phyloP scores from a whole-genome alignment of 2,888 invertebrate species.

The Polyommatus iphigenia region DNA sequence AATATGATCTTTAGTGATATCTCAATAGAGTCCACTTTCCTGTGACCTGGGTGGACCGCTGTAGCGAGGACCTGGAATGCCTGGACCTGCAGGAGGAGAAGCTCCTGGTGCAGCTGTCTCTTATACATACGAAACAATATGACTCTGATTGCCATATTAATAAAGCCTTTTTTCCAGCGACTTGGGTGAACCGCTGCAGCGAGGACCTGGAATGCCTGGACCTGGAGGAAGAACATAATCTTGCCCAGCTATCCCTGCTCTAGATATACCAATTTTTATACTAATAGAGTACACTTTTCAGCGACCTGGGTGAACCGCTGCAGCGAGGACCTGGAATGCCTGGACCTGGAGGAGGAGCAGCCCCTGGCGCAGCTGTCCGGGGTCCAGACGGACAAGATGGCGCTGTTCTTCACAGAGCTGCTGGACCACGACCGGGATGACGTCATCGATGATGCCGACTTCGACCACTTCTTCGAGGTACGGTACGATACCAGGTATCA shows the following conservation, averaged over 20 bases:
- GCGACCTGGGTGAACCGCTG: conserved; percentile 88
- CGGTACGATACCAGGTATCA: conserved; percentile 28
- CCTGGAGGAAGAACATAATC: conserved; percentile 70
- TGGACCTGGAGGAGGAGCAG: conserved; percentile 77
- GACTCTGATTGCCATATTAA: no score
- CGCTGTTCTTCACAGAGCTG: conserved; percentile 85
- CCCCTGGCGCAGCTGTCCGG: conserved; percentile 76
- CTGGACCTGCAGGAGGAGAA: conserved; percentile 78
- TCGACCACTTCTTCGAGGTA: conserved; percentile 85
- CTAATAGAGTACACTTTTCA: conserved; percentile 47
- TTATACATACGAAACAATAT: no score
- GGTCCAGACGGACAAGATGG: conserved; percentile 85
- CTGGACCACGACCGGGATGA: conserved; percentile 87
- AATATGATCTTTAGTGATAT: no score
- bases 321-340: conserved; percentile 82
- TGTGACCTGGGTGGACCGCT: conserved; percentile 89
- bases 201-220: conserved; percentile 82
- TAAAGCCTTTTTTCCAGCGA: conserved; percentile 70
- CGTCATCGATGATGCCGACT: conserved; percentile 85
- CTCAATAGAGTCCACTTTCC: conserved; percentile 32
- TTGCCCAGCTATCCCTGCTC: no score
- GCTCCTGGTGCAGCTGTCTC: conserved; percentile 73
- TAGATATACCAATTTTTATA: not conserved
- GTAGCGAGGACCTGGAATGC: conserved; percentile 83
- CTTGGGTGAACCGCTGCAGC: conserved; percentile 87